Base-by-base conservation (phyloP, 2,797 vertebrate genomes). In the Caiman crocodilus region DNA sequence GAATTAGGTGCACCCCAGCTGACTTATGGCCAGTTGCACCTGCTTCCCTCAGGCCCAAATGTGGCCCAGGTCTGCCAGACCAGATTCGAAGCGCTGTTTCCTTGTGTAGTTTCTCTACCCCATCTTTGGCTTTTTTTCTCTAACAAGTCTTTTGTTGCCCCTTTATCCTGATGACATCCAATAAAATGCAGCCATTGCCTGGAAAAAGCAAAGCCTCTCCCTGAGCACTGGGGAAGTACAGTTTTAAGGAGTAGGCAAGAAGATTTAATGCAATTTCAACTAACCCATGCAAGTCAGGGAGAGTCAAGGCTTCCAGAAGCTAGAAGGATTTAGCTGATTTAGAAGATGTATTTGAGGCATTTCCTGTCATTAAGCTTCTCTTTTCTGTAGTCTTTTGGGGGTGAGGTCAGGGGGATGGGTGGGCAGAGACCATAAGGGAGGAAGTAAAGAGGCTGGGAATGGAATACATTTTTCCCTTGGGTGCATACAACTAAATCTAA, bases 391-490 rank as follows among this genome's bases (percentile, higher is more conserved):
- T 67, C 65, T 26, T 79, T 84, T 50, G 76, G 85, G 26, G 59
- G 30, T 10, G 58, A 74, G 56, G 26, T 60, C 21, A 55, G 69
- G 50, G 59, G 28, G 21, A 28, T 60, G 42, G 55, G 42, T 35
- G 57, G 74, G 55, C n/a, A 61, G 87, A 42, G 63, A 25, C 32
- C 35, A 64, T 83, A 25, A 76, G 82, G 86, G 76, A 94, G 93
- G 91, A 94, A 97, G 89, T 81, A 82, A 59, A 78, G 84, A 83
- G 85, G 93, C 96, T 95, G 96, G 95, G 95, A 97, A 95, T 89
- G 88, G 85, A 94, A 95, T 95, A 92, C 89, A 78, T 89, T 94
- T 91, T 80, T 94, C 32, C 92, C 95, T 56, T 83, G 92, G 94
- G 96, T 79, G 63, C 84, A 60, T 67, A 26, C 56, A 85, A 73